Percentiles rank a stretch among this genome's conserved stretches.
Conservation (phyloP, 1,140 invertebrate genomes). For the Aleiodes sp. region DNA sequence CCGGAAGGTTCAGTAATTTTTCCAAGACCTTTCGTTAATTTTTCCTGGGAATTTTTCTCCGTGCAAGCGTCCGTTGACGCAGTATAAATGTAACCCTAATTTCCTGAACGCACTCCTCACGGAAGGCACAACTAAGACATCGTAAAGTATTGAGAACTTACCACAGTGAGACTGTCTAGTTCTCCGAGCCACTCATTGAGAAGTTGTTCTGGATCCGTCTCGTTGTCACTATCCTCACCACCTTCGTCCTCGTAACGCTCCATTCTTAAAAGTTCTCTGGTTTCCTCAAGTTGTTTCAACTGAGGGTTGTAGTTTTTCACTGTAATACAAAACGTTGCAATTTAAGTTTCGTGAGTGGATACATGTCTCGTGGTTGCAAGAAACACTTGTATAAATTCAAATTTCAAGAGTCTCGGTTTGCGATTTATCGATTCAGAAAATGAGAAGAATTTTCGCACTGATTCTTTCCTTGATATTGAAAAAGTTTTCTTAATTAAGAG, state of each 20-base stretch:
- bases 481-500: no score
- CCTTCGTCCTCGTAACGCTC: constrained; percentile 63
- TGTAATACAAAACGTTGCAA: constrained; percentile 16
- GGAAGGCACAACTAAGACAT: no score
- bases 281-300: constrained; percentile 23
- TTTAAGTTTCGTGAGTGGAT: background rate
- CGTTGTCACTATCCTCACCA: constrained; percentile 66
- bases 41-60: no score
- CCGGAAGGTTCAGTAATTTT: no score
- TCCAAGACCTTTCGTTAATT: no score
- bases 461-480: no score
- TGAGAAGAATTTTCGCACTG: no score
- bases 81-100: no score
- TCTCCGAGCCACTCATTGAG: constrained; percentile 75
- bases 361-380: background rate
- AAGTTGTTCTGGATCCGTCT: constrained; percentile 71
- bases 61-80: no score
- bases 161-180: constrained; percentile 72
- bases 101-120: no score
- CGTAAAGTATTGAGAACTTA: constrained; percentile 58
- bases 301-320: background rate
- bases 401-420: no score
- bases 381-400: background rate
- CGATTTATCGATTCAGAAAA: no score
- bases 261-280: constrained; percentile 50